These are phyloP conservation scores for Drosophila nannoptera DNA, from an alignment of 1,140 invertebrate species.

Conservation along the genomic window DNA sequence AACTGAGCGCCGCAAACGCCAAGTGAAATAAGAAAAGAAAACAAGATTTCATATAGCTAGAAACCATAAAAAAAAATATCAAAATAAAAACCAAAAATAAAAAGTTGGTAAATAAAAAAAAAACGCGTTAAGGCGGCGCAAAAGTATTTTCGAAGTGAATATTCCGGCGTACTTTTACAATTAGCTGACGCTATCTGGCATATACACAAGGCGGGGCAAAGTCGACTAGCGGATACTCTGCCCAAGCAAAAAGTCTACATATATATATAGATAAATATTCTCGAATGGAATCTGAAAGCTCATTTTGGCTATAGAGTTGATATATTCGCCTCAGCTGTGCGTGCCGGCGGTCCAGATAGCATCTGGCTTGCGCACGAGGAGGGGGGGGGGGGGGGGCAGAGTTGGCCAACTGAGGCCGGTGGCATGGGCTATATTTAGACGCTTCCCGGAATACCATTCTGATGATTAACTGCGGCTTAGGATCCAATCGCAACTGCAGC, in stretches of 20 bases:
- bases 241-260: too few species aligned
- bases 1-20: slow-evolving; percentile 23
- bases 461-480: slow-evolving; percentile 59
- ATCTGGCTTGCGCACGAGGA: slow-evolving; percentile 24
- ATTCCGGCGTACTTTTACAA: slow-evolving; percentile 49
- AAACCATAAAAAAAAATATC: slow-evolving; percentile 66
- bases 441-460: too few species aligned
- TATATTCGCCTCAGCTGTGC: too few species aligned
- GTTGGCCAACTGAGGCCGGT: too few species aligned
- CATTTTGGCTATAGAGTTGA: too few species aligned
- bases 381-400: background rate
- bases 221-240: slow-evolving; percentile 10
- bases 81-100: slow-evolving; percentile 33
- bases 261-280: too few species aligned
- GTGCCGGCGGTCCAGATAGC: slow-evolving; percentile 46
- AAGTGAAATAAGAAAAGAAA: slow-evolving; percentile 22
- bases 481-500: slow-evolving; percentile 17
- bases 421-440: slow-evolving; percentile 22
- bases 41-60: slow-evolving; percentile 56
- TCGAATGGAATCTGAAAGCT: too few species aligned
- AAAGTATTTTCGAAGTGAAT: slow-evolving; percentile 44
- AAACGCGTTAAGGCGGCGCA: slow-evolving; percentile 22
- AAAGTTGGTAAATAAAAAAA: slow-evolving; percentile 23
- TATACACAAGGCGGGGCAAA: too few species aligned
- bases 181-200: slow-evolving; percentile 25